Evolutionary conservation across 2,888 invertebrate species (phyloP), one percentile per base, ranked within the genome.

Genomic region (Drosophila rubida): DNA sequence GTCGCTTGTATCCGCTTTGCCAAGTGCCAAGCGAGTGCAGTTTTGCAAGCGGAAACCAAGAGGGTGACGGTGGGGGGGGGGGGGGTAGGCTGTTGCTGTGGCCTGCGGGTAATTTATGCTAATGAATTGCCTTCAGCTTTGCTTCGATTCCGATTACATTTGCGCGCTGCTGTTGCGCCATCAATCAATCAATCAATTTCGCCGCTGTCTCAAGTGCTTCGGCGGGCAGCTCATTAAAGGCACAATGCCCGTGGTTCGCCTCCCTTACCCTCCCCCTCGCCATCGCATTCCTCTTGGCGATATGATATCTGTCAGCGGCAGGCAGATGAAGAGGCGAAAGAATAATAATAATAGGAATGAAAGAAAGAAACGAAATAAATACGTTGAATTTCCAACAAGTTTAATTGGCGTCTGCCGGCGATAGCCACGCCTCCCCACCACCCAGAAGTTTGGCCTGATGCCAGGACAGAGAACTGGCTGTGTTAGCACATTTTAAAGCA

Each of bases 181-280:
- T 79, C 82, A 71, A 85, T 85, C 86, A 79, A 86, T 86, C 77
- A 82, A 72, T 77, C 67, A 69, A 76, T 67, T 69, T 61, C 44
- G 41, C 49, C 44, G 58, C 57, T 53, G 61, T 66, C 70, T 80
- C 78, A 66, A 80, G 75, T 69, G 78, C 60, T 70, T 68, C 54
- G 54, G 44, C 68, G 71, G 74, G 62, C 65, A 55, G 75, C 78
- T 80, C 79, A 84, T 84, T 79, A 84, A 70, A 65, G 53, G 55
- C 67, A 63, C 58, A 62, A 73, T 62, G 57, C 53, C 68, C 59
- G 45, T 22, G 51, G 39, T 32, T 42, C 35, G 23, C 48, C 2
- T 23, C 27, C 14, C 27, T 8, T 8, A 9, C 1, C 11, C 37
- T 6, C 8, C 8, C 35, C 19, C 9, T 4, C 6, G 14, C n/a